Conservation (phyloP, 2,797 vertebrate genomes). For the Silurus lanzhouensis region DNA sequence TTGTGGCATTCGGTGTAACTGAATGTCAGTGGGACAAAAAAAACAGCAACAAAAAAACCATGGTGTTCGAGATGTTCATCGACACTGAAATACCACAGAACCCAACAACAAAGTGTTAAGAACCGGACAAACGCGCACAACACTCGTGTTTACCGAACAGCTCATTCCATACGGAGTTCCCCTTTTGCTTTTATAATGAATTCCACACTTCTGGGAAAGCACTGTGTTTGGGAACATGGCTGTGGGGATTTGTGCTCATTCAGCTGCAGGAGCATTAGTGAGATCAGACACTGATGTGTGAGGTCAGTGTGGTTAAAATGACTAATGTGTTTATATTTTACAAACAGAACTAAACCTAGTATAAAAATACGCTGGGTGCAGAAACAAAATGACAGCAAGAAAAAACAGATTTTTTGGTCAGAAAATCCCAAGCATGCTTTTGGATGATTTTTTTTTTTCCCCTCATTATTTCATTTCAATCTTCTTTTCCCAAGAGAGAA, state of each 20-base stretch:
- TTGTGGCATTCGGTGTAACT: not conserved
- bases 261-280: not conserved
- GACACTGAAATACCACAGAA: not conserved
- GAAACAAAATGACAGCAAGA: not conserved
- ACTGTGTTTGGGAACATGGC: not conserved
- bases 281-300: not conserved
- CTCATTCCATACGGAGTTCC: not conserved
- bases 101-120: not conserved
- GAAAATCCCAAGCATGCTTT: not conserved
- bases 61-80: not conserved
- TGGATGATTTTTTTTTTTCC: not conserved
- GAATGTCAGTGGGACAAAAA: not conserved
- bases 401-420: not conserved
- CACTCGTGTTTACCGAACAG: not conserved
- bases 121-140: too few species aligned
- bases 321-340: not conserved
- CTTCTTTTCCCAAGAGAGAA: not conserved
- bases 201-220: not conserved
- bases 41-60: not conserved
- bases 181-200: not conserved
- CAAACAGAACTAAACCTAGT: not conserved
- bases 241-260: not conserved
- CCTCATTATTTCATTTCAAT: not conserved
- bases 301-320: not conserved
- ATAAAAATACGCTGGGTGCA: too few species aligned